These are phyloP conservation scores for Fistularia commersonii DNA, from an alignment of 2,797 vertebrate species.

Conservation along the genomic window DNA sequence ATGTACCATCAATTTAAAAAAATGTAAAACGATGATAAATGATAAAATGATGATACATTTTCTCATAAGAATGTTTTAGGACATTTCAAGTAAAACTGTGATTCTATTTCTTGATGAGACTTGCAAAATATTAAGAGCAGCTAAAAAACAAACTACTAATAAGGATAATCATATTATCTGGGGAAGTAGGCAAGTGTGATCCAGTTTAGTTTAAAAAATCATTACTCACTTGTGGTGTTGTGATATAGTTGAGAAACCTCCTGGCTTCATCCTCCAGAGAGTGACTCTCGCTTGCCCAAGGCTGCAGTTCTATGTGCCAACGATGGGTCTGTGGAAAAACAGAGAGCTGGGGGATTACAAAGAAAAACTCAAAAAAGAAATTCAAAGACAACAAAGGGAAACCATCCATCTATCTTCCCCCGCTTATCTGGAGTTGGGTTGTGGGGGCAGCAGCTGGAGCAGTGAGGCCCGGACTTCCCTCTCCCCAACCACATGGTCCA, in stretches of 20 bases:
- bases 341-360: not conserved
- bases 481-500: too few relatives aligned
- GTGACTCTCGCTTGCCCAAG: constrained; percentile 82
- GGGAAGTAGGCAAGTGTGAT: not conserved
- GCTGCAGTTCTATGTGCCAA: constrained; percentile 88
- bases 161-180: not conserved
- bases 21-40: too few relatives aligned
- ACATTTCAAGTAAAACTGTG: too few relatives aligned
- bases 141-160: too few relatives aligned
- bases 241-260: constrained; percentile 89
- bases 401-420: constrained; percentile 23
- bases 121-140: too few relatives aligned
- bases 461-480: too few relatives aligned
- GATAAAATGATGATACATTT: too few relatives aligned
- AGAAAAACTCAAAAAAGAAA: constrained; percentile 14
- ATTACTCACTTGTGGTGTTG: constrained; percentile 82
- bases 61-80: too few relatives aligned
- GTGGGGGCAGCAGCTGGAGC: too few relatives aligned
- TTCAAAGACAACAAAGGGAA: constrained; percentile 28
- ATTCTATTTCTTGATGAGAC: too few relatives aligned
- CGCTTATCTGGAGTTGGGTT: too few relatives aligned
- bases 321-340: constrained; percentile 71
- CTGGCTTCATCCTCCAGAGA: constrained; percentile 85
- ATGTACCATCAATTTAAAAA: too few relatives aligned
- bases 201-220: not conserved